Base-by-base conservation (phyloP, 2,888 invertebrate species). In the Epinotia demarniana region DNA sequence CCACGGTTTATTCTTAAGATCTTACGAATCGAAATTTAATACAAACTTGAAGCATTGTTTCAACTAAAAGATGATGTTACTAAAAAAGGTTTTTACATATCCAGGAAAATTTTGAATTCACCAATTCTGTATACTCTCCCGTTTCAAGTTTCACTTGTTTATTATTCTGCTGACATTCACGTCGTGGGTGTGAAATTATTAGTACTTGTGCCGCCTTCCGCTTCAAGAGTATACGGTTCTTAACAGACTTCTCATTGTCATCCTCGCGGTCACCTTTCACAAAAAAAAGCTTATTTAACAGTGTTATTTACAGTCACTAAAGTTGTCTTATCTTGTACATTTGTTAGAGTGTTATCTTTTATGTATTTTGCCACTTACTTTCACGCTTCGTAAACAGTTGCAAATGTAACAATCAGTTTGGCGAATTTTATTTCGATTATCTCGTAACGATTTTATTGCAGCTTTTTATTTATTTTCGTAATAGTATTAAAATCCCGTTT, bases 251-350 rank as follows among this genome's bases (percentile, higher is more conserved):
- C 77, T 77, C 77, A 75, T 78, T 72, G 67, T 72, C 63, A 62
- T 72, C 75, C 61, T 68, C 70, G 27, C 46, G 72, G 62, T 60
- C 64, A 63, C 79, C 77, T 78, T 78, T 79, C 78, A 77, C 78
- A 55, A 71, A 75, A 70, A 70, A 69, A 53, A 23, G 16, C 39
- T 66, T 46, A 71, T 71, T 66, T 60, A 43, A 60, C 53, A 64
- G 16, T 53, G 18, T 60, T 70, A 66, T 71, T 66, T 61, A 75
- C 60, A 13, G 66, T n/a, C 55, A 66, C 61, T 66, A 64, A 64
- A 64, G 64, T 71, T 66, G 58, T 71, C 66, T 71, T 71, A 71
- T 71, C 60, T 61, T 71, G 57, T 57, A 19, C 61, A 75, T 75
- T 71, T 72, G 61, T 49, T 66, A 72, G 66, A 62, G 55, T 75